Conservation (phyloP, 2,113 vertebrate species). For the Gulo gulo region DNA sequence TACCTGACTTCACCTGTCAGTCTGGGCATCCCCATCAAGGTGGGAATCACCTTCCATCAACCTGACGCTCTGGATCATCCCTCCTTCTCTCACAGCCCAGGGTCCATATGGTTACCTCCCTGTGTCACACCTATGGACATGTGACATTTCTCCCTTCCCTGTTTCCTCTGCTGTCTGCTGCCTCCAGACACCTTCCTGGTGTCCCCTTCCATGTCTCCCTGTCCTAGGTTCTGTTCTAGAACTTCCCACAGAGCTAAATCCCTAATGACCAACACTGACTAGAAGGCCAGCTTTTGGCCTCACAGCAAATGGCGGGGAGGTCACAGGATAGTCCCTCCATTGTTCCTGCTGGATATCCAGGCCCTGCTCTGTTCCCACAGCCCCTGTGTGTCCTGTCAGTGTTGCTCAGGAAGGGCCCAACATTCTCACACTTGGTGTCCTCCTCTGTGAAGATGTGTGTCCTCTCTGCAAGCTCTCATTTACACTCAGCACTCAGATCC, state of each 20-base stretch:
- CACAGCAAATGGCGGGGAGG: neutral
- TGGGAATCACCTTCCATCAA: too few species aligned
- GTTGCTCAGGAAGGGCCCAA: neutral
- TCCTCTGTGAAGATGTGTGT: neutral
- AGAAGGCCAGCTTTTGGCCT: neutral
- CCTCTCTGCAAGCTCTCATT: neutral
- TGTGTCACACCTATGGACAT: too few species aligned
- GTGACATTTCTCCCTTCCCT: too few species aligned
- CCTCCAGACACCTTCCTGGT: neutral
- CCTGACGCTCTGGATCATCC: too few species aligned
- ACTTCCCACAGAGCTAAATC: neutral
- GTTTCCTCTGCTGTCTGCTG: neutral
- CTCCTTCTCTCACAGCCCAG: too few species aligned
- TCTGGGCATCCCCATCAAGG: too few species aligned
- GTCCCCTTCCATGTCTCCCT: neutral
- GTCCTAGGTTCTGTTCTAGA: neutral
- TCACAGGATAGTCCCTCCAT: neutral
- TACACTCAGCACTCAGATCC: too few species aligned
- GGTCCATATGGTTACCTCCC: too few species aligned
- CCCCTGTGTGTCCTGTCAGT: too few species aligned
- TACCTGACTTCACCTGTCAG: too few species aligned
- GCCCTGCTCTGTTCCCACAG: too few species aligned
- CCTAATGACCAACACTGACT: neutral
- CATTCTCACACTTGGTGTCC: neutral
- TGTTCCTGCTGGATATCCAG: too few species aligned